Conservation (phyloP, 2,113 vertebrate species). For the Poeciliopsis occidentalis region DNA sequence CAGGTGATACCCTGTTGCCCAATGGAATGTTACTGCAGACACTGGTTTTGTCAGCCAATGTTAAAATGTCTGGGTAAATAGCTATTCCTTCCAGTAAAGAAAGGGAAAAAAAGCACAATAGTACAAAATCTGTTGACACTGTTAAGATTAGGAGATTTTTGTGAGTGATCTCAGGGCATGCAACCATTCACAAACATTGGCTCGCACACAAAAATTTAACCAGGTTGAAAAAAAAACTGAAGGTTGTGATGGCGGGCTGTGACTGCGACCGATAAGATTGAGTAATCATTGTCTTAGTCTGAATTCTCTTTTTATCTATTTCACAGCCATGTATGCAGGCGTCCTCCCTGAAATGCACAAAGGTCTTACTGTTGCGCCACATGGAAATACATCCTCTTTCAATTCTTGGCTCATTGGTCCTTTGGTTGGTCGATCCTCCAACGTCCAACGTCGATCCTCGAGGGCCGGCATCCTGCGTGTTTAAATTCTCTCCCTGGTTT, state of each 20-base stretch:
- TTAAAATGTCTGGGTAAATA: background rate
- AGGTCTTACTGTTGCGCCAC: no score
- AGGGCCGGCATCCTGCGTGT: no score
- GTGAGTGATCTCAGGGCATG: background rate
- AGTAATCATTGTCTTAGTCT: background rate
- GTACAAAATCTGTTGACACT: background rate
- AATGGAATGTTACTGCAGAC: constrained; percentile 56
- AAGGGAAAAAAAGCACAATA: background rate
- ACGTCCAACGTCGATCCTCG: no score
- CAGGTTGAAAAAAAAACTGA: background rate
- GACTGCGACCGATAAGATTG: background rate
- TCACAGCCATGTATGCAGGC: background rate
- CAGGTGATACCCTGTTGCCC: constrained; percentile 61
- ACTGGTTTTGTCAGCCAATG: background rate
- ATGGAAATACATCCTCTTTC: no score
- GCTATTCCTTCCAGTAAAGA: background rate
- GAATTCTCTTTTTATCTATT: background rate
- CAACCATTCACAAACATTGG: background rate
- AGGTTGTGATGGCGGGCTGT: background rate
- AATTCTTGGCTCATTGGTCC: no score
- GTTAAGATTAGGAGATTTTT: background rate
- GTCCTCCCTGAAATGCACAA: no score
- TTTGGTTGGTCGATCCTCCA: no score
- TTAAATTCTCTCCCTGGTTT: no score
- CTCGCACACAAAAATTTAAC: background rate